Evolutionary conservation across 2,888 invertebrate species (phyloP), one percentile per base, ranked within the genome.

Genomic region (Chymomyza fuscimana): DNA sequence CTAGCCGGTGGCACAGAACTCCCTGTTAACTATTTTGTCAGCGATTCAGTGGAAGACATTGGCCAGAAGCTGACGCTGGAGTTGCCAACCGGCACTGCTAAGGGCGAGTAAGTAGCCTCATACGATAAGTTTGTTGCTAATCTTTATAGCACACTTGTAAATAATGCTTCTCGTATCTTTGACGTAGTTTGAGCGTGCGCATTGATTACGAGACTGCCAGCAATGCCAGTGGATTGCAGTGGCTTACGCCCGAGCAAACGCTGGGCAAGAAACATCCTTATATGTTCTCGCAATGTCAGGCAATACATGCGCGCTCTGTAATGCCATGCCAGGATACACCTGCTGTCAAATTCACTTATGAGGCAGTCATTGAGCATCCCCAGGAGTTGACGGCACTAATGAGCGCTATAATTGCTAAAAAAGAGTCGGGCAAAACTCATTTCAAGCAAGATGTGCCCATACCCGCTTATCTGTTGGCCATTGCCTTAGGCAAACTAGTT

Each of bases 321-420:
- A 83, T 98, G 3, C 98, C 98, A 0, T 98, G 98, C 88, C 98
- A 98, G 93, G 97, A 98, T 93, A 95, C 97, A 0, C 98, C 98
- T 0, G 94, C 95, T 0, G 96, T 98, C 0, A 99, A 99, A 92
- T 94, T 95, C 79, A 95, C 96, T 0, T 98, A 97, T 90, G 93
- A 94, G 66, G 97, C 97, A 7, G 91, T 93, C 90, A 91, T 98
- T 64, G 93, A 94, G 1, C 96, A 96, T 19, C 96, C 96, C 0
- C 92, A 92, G 10, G 94, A 95, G 73, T 93, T 97, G 78, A 96
- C 95, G 0, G 96, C 96, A 0, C 92, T 98, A 19, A 98, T 98
- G 98, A 97, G 98, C 86, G 98, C 98, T 0, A 90, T 96, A 5
- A 92, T 94, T 5, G 91, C 92, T 10, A 92, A 92, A 64, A 82